phyloP scores from a whole-genome alignment of 2,888 invertebrate species.

The Onthophagus sagittarius region DNA sequence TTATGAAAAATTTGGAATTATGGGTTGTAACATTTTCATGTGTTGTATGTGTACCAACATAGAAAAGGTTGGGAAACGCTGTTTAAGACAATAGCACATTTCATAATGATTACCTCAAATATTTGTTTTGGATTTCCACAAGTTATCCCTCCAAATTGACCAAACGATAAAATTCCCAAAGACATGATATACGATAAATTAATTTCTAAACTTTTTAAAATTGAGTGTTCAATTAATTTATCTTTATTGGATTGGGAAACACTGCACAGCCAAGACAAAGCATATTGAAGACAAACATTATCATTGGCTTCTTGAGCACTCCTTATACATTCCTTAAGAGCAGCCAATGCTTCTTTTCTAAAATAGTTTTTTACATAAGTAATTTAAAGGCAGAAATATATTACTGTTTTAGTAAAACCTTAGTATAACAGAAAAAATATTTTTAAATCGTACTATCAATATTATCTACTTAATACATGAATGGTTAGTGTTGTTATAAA shows the following conservation, averaged over 20 bases:
- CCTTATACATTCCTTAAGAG: constrained; percentile 82
- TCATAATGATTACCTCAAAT: constrained; percentile 54
- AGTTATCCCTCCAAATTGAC: constrained; percentile 70
- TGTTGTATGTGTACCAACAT: too few relatives aligned
- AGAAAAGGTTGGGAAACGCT: too few relatives aligned
- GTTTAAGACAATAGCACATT: background rate
- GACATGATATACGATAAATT: constrained; percentile 69
- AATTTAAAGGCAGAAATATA: too few relatives aligned
- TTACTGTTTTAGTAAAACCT: too few relatives aligned
- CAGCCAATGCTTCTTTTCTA: constrained; percentile 73
- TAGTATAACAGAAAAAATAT: too few relatives aligned
- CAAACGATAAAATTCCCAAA: constrained; percentile 70
- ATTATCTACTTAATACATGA: too few relatives aligned
- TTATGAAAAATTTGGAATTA: too few relatives aligned
- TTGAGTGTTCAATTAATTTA: constrained; percentile 63
- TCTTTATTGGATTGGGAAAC: constrained; percentile 55
- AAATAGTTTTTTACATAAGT: too few relatives aligned
- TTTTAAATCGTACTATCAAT: too few relatives aligned
- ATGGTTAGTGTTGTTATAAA: too few relatives aligned
- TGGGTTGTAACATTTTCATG: too few relatives aligned
- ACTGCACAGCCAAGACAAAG: constrained; percentile 76
- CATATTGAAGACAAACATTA: constrained; percentile 78
- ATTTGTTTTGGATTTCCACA: constrained; percentile 63
- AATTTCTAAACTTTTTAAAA: constrained; percentile 64
- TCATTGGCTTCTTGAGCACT: constrained; percentile 87